These are phyloP conservation scores for Antechinus stuartii DNA, from an alignment of 2,113 vertebrate genomes.

Conservation along the genomic window DNA sequence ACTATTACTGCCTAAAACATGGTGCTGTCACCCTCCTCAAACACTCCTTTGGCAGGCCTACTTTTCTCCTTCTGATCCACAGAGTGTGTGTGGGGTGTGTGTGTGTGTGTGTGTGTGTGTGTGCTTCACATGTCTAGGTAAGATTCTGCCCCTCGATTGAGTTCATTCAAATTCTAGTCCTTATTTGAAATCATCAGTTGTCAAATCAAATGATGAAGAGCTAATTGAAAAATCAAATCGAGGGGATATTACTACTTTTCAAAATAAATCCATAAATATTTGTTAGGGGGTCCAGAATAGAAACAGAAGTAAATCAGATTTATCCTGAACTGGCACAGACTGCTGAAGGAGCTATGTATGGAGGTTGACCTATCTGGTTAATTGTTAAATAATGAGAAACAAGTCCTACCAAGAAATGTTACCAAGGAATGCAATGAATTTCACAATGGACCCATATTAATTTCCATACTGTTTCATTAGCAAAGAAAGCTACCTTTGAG, in stretches of 20 bases:
- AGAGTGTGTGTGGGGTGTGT: slow-evolving; percentile 53
- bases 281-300: slow-evolving; percentile 69
- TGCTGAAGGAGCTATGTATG: slow-evolving; percentile 62
- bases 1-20: slow-evolving; percentile 43
- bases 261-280: slow-evolving; percentile 83
- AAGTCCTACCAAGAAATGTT: slow-evolving; percentile 63
- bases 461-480: slow-evolving; percentile 73
- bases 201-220: slow-evolving; percentile 75
- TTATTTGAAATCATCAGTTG: slow-evolving; percentile 69
- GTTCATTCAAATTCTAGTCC: slow-evolving; percentile 59
- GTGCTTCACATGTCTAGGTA: slow-evolving; percentile 26
- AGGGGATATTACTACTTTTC: slow-evolving; percentile 72
- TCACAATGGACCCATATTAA: slow-evolving; percentile 79
- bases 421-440: slow-evolving; percentile 69
- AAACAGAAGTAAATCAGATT: slow-evolving; percentile 76
- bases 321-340: slow-evolving; percentile 69
- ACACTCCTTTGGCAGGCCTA: slow-evolving; percentile 51
- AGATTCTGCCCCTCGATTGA: slow-evolving; percentile 53
- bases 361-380: slow-evolving; percentile 76
- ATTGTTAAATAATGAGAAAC: slow-evolving; percentile 78
- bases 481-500: slow-evolving; percentile 80
- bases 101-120: slow-evolving; percentile 48
- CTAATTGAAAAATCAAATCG: slow-evolving; percentile 77
- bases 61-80: slow-evolving; percentile 40
- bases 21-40: slow-evolving; percentile 20